A percentile compares a stretch with the other conserved stretches of the same genome.
Conservation (phyloP, 1,140 invertebrate species). For the Drosophila pseudoobscura region DNA sequence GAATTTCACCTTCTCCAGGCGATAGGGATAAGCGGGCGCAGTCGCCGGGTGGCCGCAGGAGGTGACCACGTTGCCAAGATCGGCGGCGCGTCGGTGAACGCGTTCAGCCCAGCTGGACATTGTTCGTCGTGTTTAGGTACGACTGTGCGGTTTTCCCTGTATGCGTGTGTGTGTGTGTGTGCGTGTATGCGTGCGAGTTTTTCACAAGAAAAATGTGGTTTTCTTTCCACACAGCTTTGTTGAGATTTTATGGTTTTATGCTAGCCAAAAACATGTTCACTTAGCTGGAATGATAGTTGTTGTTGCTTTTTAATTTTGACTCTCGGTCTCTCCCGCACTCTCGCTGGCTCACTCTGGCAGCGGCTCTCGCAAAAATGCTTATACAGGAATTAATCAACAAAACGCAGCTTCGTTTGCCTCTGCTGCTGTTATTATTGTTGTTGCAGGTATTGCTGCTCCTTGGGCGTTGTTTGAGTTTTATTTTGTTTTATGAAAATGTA, state of each 20-base stretch:
- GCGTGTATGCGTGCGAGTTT: slow-evolving; percentile 42
- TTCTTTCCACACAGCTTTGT: slow-evolving; percentile 32
- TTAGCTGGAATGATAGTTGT: slow-evolving; percentile 63
- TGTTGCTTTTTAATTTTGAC: slow-evolving; percentile 33
- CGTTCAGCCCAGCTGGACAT: slow-evolving; percentile 96
- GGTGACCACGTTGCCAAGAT: slow-evolving; percentile 94
- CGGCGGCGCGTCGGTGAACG: slow-evolving; percentile 94
- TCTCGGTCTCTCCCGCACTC: slow-evolving; percentile 17
- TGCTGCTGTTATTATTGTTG: slow-evolving; percentile 25
- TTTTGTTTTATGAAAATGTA: slow-evolving; percentile 5
- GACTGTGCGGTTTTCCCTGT: slow-evolving; percentile 31
- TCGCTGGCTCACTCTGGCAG: slow-evolving; percentile 16
- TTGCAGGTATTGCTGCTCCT: slow-evolving; percentile 34
- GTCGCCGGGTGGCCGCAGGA: slow-evolving; percentile 90
- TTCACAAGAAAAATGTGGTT: slow-evolving; percentile 71
- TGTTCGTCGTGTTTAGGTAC: slow-evolving; percentile 27
- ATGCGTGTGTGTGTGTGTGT: slow-evolving; percentile 13
- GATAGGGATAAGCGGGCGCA: slow-evolving; percentile 88
- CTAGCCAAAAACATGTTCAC: slow-evolving; percentile 67
- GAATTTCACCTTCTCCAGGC: slow-evolving; percentile 97
- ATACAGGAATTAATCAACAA: slow-evolving; percentile 46
- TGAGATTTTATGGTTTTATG: slow-evolving; percentile 74
- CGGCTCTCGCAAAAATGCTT: slow-evolving; percentile 9
- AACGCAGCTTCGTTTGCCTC: slow-evolving; percentile 46
- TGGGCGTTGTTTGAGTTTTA: slow-evolving; percentile 70